Percentiles rank a stretch among this genome's conserved stretches.
These are phyloP conservation scores for Streptopelia turtur DNA, from an alignment of 2,797 vertebrate genomes.

Conservation along the genomic window DNA sequence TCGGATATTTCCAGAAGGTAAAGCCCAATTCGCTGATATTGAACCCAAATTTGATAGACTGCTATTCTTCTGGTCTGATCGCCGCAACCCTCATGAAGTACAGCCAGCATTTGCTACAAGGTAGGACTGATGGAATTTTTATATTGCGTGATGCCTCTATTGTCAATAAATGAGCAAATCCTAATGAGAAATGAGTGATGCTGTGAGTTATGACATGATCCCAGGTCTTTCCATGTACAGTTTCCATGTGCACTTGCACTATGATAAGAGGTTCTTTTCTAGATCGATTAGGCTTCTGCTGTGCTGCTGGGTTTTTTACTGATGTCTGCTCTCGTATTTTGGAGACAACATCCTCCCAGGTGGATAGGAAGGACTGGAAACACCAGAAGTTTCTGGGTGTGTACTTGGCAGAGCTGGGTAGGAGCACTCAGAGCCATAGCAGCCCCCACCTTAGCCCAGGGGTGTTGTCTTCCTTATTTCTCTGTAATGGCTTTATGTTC, in stretches of 20 bases:
- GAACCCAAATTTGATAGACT: conserved; percentile 97
- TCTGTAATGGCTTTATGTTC: background rate
- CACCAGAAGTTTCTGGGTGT: accelerated
- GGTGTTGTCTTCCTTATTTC: background rate
- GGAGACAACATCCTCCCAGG: background rate
- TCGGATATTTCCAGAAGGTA: conserved; percentile 98
- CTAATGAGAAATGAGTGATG: background rate
- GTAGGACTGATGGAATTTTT: conserved; percentile 71
- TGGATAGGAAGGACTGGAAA: background rate
- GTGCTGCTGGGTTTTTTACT: background rate
- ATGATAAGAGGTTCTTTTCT: background rate
- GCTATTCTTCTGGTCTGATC: conserved; percentile 98
- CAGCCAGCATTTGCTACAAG: conserved; percentile 95
- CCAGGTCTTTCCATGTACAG: background rate
- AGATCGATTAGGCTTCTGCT: background rate
- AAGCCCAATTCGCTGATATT: conserved; percentile 96
- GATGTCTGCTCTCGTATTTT: background rate
- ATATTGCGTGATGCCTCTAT: background rate
- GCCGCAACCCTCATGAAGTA: conserved; percentile 98
- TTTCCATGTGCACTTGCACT: background rate
- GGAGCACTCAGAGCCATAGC: background rate
- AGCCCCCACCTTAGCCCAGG: background rate
- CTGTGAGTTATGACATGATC: background rate
- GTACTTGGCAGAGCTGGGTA: background rate
- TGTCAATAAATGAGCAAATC: background rate